These are phyloP conservation scores for Numida meleagris DNA, from an alignment of 2,113 vertebrate species.

Conservation along the genomic window DNA sequence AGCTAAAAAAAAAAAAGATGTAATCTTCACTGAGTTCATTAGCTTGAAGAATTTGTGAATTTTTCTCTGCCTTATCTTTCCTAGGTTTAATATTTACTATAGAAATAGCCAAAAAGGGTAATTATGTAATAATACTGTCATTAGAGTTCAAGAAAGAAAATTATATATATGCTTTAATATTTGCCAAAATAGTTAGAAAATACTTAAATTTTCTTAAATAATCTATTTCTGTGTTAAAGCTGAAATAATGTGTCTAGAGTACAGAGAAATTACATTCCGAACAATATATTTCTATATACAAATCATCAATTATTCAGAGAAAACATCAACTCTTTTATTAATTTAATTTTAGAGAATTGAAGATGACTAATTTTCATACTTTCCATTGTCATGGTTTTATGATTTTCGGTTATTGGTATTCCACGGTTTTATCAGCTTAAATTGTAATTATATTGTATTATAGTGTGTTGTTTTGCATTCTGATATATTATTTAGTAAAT, in stretches of 20 bases:
- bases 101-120: not conserved
- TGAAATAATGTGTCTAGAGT: not conserved
- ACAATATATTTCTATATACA: not conserved
- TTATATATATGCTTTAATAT: not conserved
- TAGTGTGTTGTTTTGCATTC: too few species aligned
- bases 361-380: slow-evolving; percentile 14
- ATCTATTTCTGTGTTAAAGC: not conserved
- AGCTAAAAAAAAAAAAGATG: not conserved
- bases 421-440: too few species aligned
- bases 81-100: not conserved
- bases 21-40: not conserved
- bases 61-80: not conserved
- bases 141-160: not conserved
- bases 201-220: not conserved
- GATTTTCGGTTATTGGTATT: too few species aligned
- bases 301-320: not conserved
- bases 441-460: too few species aligned
- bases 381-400: too few species aligned
- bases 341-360: not conserved
- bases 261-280: not conserved
- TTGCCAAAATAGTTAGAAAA: not conserved
- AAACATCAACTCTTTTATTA: slow-evolving; percentile 15
- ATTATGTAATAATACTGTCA: not conserved
- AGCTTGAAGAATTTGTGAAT: not conserved
- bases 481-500: too few species aligned